These are phyloP conservation scores for Pogonophryne albipinna DNA, from an alignment of 2,797 vertebrate genomes.

Conservation along the genomic window DNA sequence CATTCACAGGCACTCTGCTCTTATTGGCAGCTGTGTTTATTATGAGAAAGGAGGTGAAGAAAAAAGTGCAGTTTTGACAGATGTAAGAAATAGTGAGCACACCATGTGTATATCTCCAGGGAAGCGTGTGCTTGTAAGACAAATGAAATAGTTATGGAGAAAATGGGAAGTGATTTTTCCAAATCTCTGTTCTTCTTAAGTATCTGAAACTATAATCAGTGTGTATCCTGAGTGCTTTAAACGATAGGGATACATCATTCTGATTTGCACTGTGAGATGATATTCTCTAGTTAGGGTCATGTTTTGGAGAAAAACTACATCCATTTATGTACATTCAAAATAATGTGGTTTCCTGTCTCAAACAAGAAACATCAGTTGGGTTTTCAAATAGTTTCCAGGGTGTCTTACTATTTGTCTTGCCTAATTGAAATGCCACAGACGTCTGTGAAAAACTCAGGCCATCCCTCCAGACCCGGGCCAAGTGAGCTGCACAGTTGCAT, in stretches of 20 bases:
- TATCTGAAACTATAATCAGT: conserved; percentile 36
- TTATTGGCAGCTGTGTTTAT: conserved; percentile 46
- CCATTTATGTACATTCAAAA: conserved; percentile 17
- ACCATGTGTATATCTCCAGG: conserved; percentile 37
- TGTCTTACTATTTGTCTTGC: conserved; percentile 47
- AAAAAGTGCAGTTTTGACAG: conserved; percentile 47
- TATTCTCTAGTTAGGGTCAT: conserved; percentile 11
- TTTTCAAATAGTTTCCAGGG: conserved; percentile 22
- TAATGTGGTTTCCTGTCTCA: conserved; percentile 5
- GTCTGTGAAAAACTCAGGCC: conserved; percentile 73
- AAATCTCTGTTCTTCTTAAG: conserved; percentile 40
- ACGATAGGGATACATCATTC: conserved; percentile 27
- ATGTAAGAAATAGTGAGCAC: conserved; percentile 39
- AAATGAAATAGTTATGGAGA: conserved; percentile 43
- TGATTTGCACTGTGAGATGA: not conserved
- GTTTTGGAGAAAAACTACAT: not conserved
- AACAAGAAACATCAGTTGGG: conserved; percentile 23
- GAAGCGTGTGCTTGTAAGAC: conserved; percentile 33
- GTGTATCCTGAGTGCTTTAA: conserved; percentile 25
- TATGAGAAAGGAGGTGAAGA: conserved; percentile 35
- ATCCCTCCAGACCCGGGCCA: conserved; percentile 38
- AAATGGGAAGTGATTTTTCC: conserved; percentile 46
- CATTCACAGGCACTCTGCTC: conserved; percentile 37
- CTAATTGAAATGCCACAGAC: conserved; percentile 78
- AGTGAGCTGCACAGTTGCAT: conserved; percentile 67